These are phyloP conservation scores for Ambastaia sidthimunki DNA, from an alignment of 2,797 vertebrate genomes.

Conservation along the genomic window DNA sequence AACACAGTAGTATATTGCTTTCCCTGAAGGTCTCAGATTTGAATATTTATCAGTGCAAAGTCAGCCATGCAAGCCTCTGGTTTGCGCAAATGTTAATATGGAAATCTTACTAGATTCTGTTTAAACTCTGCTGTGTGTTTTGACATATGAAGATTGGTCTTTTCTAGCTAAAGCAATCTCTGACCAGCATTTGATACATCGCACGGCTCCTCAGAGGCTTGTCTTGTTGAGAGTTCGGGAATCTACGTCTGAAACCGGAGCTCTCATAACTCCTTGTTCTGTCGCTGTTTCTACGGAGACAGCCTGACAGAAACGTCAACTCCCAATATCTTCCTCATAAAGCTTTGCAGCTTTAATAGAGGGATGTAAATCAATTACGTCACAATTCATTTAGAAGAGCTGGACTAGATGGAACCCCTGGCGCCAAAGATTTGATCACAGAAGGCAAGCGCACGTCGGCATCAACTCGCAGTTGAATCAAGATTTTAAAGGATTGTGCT, in stretches of 20 bases:
- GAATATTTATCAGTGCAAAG: not conserved
- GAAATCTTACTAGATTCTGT: not conserved
- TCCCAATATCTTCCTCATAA: constrained; percentile 57
- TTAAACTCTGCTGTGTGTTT: constrained; percentile 5
- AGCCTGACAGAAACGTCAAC: constrained; percentile 56
- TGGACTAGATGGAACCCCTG: constrained; percentile 47
- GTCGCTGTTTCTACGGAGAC: constrained; percentile 46
- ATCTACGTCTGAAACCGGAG: constrained; percentile 18
- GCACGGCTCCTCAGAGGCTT: constrained; percentile 18
- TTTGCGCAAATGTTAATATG: not conserved
- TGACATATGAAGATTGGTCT: not conserved
- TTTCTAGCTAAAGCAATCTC: constrained; percentile 8
- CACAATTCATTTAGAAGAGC: constrained; percentile 54
- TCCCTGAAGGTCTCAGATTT: not conserved
- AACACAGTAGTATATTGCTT: not conserved
- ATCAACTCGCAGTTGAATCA: constrained; percentile 39
- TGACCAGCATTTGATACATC: not conserved
- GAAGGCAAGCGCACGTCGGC: constrained; percentile 43
- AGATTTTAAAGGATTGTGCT: constrained; percentile 37
- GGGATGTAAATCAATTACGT: constrained; percentile 61
- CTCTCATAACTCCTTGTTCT: constrained; percentile 30
- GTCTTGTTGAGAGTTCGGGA: constrained; percentile 22
- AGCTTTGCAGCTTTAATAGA: constrained; percentile 61
- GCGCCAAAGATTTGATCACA: constrained; percentile 57
- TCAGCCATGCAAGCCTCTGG: not conserved